These are phyloP conservation scores for Oedothorax gibbosus DNA, from an alignment of 1,140 invertebrate genomes.

Conservation along the genomic window DNA sequence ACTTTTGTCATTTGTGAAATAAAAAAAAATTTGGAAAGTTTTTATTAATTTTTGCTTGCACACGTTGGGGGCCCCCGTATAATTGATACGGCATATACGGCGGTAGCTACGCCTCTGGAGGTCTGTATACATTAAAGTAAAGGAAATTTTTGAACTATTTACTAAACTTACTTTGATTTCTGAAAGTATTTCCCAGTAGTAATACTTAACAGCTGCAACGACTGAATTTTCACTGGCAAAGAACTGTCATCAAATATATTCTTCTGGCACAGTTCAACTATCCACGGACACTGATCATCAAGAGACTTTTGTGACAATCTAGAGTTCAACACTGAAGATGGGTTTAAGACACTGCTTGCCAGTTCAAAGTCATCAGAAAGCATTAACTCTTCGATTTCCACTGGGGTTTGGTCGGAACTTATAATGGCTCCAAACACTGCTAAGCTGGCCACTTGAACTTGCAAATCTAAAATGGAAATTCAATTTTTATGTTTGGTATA, in stretches of 20 bases:
- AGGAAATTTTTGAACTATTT: neutral
- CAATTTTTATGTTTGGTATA: no score
- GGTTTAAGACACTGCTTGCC: neutral
- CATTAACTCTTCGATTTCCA: constrained; percentile 71
- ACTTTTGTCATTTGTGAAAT: no score
- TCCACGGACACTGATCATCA: constrained; percentile 65
- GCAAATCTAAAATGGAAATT: constrained; percentile 72
- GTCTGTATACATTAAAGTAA: neutral
- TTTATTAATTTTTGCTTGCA: no score
- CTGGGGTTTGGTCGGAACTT: constrained; percentile 74
- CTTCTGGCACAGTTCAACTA: constrained; percentile 68
- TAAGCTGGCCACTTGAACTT: constrained; percentile 80
- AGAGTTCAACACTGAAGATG: neutral
- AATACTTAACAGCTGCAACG: constrained; percentile 80
- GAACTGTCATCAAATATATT: constrained; percentile 66
- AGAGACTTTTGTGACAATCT: neutral
- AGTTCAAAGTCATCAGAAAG: constrained; percentile 36
- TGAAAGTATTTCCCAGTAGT: constrained; percentile 77
- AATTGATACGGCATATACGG: no score
- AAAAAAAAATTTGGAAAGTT: no score
- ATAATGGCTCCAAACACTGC: constrained; percentile 82
- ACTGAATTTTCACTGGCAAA: constrained; percentile 79
- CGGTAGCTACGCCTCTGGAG: no score
- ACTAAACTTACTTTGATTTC: constrained; percentile 68
- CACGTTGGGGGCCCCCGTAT: no score